Conservation (phyloP, 2,113 vertebrate genomes). For the Garra rufa region DNA sequence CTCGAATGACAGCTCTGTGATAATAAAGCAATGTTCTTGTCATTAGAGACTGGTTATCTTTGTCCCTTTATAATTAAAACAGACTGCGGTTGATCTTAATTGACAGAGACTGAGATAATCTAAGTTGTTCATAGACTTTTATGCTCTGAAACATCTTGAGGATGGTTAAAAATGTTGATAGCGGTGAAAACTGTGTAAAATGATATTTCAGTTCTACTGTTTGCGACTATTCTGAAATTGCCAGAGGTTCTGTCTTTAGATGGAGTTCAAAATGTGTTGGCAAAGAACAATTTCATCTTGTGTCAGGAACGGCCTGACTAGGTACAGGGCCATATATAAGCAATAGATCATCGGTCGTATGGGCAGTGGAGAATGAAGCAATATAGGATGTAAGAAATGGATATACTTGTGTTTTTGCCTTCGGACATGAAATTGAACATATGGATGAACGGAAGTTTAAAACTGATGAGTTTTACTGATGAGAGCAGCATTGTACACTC, state of each 20-base stretch:
- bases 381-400: slow-evolving; percentile 40
- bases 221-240: not conserved
- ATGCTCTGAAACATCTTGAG: slow-evolving; percentile 7
- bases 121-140: not conserved
- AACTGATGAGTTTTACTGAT: not conserved
- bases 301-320: slow-evolving; percentile 30
- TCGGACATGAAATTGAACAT: not conserved
- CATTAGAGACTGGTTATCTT: slow-evolving; percentile 42
- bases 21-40: slow-evolving; percentile 40
- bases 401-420: slow-evolving; percentile 15
- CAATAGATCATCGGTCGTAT: slow-evolving; percentile 60
- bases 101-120: not conserved
- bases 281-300: slow-evolving; percentile 63
- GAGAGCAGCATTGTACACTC: not conserved
- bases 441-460: not conserved
- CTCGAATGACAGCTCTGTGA: slow-evolving; percentile 40
- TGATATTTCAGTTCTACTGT: slow-evolving; percentile 11
- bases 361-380: slow-evolving; percentile 17
- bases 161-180: slow-evolving; percentile 12
- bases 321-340: slow-evolving; percentile 49
- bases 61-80: slow-evolving; percentile 18
- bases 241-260: slow-evolving; percentile 27
- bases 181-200: slow-evolving; percentile 1
- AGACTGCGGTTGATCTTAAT: slow-evolving; percentile 15
- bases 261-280: slow-evolving; percentile 65